Conservation (phyloP, 2,797 vertebrate genomes). For the Trachurus trachurus region DNA sequence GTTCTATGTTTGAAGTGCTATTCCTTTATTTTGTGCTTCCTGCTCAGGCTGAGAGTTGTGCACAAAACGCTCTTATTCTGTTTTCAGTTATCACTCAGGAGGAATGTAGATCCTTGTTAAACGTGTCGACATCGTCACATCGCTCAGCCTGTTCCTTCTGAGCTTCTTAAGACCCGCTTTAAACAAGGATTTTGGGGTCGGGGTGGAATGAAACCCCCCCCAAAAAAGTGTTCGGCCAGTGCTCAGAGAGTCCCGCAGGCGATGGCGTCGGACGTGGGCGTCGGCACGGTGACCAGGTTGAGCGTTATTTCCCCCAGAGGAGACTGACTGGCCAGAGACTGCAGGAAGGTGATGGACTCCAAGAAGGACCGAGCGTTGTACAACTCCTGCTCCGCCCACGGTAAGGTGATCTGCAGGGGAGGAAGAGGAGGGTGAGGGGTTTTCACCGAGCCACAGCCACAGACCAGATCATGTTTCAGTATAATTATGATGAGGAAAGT, state of each 20-base stretch:
- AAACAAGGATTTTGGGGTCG: neutral
- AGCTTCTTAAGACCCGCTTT: neutral
- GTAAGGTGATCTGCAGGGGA: constrained; percentile 75
- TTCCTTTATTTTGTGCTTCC: neutral
- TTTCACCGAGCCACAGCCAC: no score
- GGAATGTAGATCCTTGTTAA: no score
- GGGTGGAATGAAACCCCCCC: neutral
- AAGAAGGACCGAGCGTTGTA: constrained; percentile 54
- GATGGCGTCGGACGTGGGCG: neutral
- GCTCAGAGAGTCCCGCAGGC: constrained; percentile 13
- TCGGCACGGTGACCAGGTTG: constrained; percentile 75
- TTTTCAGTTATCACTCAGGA: neutral
- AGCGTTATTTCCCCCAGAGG: constrained; percentile 83
- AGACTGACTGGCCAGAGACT: constrained; percentile 83
- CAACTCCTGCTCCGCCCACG: constrained; percentile 83
- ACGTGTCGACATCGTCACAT: neutral
- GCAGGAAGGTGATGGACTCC: constrained; percentile 72
- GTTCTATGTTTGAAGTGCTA: neutral
- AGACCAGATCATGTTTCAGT: no score
- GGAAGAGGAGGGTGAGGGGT: neutral
- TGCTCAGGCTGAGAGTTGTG: neutral
- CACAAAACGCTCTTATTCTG: constrained; percentile 2
- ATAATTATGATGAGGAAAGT: no score
- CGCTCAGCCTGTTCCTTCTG: constrained; percentile 8
- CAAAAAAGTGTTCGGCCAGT: neutral